Percentiles rank a stretch among this genome's conserved stretches.
Evolutionary conservation across 2,888 invertebrate genomes (phyloP).

Genomic region (Stratiomys singularior): DNA sequence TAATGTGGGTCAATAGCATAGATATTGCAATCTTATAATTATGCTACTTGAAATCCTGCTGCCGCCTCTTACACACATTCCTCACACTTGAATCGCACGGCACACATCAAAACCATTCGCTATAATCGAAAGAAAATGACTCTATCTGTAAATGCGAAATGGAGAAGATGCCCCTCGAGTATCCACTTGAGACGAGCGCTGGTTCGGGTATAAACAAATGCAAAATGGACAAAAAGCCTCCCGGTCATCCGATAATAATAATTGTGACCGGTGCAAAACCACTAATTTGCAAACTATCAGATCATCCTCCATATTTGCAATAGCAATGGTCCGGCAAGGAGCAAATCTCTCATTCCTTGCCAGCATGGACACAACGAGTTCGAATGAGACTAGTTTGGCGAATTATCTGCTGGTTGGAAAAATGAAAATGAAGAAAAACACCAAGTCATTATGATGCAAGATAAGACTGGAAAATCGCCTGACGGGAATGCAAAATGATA

Average conservation of each 20-base stretch:
- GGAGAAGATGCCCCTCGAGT: neutral
- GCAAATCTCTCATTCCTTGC: neutral
- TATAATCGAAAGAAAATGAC: conserved; percentile 31
- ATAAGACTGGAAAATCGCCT: conserved; percentile 51
- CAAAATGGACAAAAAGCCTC: conserved; percentile 48
- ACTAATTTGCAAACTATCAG: conserved; percentile 53
- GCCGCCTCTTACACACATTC: neutral
- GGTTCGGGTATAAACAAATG: conserved; percentile 49
- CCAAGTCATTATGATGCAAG: conserved; percentile 48
- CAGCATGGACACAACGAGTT: neutral
- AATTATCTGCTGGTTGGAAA: conserved; percentile 25
- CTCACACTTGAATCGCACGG: neutral
- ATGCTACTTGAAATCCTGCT: conserved; percentile 3
- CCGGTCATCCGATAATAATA: conserved; percentile 48
- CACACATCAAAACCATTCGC: neutral
- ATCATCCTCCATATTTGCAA: conserved; percentile 49
- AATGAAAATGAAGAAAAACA: conserved; percentile 40
- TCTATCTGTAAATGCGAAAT: conserved; percentile 29
- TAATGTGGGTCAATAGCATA: conserved; percentile 21
- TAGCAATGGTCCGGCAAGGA: conserved; percentile 45
- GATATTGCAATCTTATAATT: conserved; percentile 12
- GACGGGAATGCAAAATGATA: conserved; percentile 48
- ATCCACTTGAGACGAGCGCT: neutral
- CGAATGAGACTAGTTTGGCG: conserved; percentile 13
- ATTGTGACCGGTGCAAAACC: conserved; percentile 49